Conservation (phyloP, 2,797 vertebrate species). For the Alosa sapidissima region DNA sequence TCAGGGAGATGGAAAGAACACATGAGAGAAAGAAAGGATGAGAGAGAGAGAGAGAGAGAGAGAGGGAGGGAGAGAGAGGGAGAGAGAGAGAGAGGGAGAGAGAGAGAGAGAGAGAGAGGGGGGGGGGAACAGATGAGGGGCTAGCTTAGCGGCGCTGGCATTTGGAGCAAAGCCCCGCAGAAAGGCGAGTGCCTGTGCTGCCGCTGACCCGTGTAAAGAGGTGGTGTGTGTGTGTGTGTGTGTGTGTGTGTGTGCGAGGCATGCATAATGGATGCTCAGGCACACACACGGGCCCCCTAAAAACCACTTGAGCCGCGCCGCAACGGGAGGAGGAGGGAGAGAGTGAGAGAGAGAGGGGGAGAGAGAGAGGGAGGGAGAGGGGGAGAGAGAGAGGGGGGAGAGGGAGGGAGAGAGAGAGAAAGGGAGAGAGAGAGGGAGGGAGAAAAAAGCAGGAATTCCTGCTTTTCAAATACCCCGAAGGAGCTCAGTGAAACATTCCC, state of each 20-base stretch:
- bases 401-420: neutral
- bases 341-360: constrained; percentile 8
- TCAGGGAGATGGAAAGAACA: neutral
- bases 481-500: neutral
- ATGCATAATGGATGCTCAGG: constrained; percentile 69
- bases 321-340: neutral
- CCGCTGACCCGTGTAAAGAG: constrained; percentile 69
- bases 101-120: constrained; percentile 40
- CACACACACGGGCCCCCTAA: neutral
- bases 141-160: constrained; percentile 54
- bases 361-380: constrained; percentile 27
- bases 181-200: constrained; percentile 51
- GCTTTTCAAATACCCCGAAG: neutral
- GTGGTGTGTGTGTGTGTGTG: constrained; percentile 24
- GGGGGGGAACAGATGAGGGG: constrained; percentile 50
- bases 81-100: constrained; percentile 15
- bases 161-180: constrained; percentile 64
- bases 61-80: constrained; percentile 15
- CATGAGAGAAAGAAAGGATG: constrained; percentile 37
- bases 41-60: constrained; percentile 39
- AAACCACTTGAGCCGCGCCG: constrained; percentile 13
- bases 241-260: constrained; percentile 39
- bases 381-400: neutral
- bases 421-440: neutral
- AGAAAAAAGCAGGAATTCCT: constrained; percentile 19